Evolutionary conservation across 2,888 invertebrate genomes (phyloP), one percentile per base, ranked within the genome.

Genomic region (Pseudoips prasinana): DNA sequence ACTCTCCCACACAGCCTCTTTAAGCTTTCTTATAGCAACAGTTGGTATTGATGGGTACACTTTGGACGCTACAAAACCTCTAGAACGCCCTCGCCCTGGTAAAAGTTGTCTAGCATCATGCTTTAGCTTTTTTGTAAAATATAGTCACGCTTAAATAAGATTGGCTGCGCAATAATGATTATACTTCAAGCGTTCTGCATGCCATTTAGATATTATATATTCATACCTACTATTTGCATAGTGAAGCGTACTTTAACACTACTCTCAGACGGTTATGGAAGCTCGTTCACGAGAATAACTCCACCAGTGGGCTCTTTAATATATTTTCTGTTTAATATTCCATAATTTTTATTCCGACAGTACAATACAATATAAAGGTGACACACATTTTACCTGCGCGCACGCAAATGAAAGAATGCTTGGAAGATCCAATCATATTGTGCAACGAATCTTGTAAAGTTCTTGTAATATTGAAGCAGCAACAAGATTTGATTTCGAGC

Each of bases 151-250:
- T 89, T 89, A 80, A 82, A 85, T 80, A 80, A 87, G 88, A 86
- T 87, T 87, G 88, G 87, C 88, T 87, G 87, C 87, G 85, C 88
- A 87, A 89, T 88, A 86, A 86, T 88, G 87, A 88, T 87, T 86
- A 81, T 85, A 88, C 85, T 87, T 86, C 88, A 88, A 87, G 86
- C 87, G 86, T 88, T 88, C 88, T 88, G 87, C 87, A 88, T 88
- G 87, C 86, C 86, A 86, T 84, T 88, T 88, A 88, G 88, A 88
- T 84, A 78, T 77, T 83, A 82, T 86, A 81, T 87, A 86, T 85
- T 83, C 86, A 87, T 88, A 75, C 87, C 80, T 84, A 76, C 76
- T 81, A 82, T 86, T 84, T 84, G 86, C 87, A 81, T 88, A 88
- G 85, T 80, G 83, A 82, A 76, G 82, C 83, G 78, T 82, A 77